phyloP scores from a whole-genome alignment of 2,113 vertebrate species.

The Sclerurus mexicanus region DNA sequence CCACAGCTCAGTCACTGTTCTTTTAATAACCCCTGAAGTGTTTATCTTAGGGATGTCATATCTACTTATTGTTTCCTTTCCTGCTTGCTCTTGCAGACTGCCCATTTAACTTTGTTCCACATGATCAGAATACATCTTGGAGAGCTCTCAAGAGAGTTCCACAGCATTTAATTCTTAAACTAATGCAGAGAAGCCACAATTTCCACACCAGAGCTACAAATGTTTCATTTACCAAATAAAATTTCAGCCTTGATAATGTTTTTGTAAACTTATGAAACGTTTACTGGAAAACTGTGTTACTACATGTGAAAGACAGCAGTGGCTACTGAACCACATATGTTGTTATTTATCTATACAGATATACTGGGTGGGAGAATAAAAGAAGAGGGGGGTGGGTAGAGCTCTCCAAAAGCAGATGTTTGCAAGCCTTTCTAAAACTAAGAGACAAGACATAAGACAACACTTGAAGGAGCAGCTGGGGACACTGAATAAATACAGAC shows the following conservation, averaged over 20 bases:
- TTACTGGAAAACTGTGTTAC: not conserved
- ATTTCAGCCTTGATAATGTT: not conserved
- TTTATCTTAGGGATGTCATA: constrained; percentile 25
- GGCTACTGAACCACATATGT: not conserved
- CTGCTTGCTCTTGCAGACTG: not conserved
- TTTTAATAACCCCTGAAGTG: not conserved
- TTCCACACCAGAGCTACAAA: not conserved
- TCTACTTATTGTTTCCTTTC: constrained; percentile 29
- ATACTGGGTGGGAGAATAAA: not conserved
- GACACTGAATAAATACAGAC: constrained; percentile 54
- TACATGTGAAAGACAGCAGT: not conserved
- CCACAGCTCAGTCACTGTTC: not conserved
- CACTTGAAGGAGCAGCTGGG: constrained; percentile 55
- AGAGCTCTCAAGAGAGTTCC: not conserved
- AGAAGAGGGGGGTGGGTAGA: not conserved
- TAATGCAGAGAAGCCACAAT: not conserved
- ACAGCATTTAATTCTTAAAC: not conserved
- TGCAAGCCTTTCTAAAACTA: constrained; percentile 36
- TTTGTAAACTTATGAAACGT: not conserved
- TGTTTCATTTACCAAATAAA: not conserved
- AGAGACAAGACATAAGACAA: constrained; percentile 38
- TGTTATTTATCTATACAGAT: not conserved
- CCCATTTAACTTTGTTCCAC: not conserved
- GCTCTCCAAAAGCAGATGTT: constrained; percentile 39
- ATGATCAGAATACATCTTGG: not conserved